These are phyloP conservation scores for Lepilemur septentrionalis DNA, from an alignment of 2,797 vertebrate genomes.

Conservation along the genomic window DNA sequence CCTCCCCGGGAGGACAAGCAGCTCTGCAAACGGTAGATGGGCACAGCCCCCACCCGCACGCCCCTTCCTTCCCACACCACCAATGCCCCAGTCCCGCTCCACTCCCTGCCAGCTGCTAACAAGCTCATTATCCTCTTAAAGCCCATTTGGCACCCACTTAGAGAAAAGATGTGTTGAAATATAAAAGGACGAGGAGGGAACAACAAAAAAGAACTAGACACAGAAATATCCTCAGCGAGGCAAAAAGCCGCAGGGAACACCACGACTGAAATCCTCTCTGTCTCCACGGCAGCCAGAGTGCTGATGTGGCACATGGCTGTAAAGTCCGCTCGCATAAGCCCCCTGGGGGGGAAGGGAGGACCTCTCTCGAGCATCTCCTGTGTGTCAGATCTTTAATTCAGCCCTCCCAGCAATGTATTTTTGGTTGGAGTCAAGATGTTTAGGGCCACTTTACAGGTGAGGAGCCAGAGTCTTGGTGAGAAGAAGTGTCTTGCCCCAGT, in stretches of 20 bases:
- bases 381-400: neutral
- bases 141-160: slow-evolving; percentile 52
- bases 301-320: neutral
- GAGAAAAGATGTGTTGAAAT: slow-evolving; percentile 43
- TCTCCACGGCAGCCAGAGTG: neutral
- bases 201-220: neutral
- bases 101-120: slow-evolving; percentile 20
- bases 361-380: neutral
- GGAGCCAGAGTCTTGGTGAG: too few species aligned
- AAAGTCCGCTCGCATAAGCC: fast-evolving
- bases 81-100: neutral
- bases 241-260: neutral
- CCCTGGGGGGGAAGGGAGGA: fast-evolving
- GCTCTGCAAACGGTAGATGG: neutral
- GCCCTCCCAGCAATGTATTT: neutral
- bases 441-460: neutral
- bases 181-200: neutral
- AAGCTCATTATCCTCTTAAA: slow-evolving; percentile 59
- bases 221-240: slow-evolving; percentile 42
- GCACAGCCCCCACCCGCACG: neutral
- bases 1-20: neutral
- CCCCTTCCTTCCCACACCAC: neutral
- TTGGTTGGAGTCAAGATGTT: neutral
- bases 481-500: neutral
- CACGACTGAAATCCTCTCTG: neutral